Base-by-base conservation (phyloP, 2,888 invertebrate genomes). In the Lithodes maja region DNA sequence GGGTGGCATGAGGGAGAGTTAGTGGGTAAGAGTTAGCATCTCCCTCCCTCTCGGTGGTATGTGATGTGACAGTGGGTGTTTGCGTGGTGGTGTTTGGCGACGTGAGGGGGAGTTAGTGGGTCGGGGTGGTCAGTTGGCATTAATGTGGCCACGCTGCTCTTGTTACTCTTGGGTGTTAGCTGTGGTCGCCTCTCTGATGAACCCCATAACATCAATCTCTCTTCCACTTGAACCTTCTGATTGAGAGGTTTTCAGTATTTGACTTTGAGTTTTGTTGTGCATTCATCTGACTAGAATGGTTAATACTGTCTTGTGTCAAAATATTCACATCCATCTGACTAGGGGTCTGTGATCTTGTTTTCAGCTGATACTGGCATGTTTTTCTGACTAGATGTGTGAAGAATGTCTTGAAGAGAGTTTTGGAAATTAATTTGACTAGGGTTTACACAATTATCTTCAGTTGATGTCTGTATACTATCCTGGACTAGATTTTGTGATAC, bases 61-160 rank as follows among this genome's bases (percentile, higher is more conserved):
- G 1, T 12, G 15, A 15, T 12, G 68, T 7, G 68, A 61, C 68
- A 61, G 68, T 7, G 68, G 7, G 68, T 61, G 15, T 55, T 55
- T 75, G 61, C 74, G 54, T 80, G 33, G 33, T 33, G 33, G 81
- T 81, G 81, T 55, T 54, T 52, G 74, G 74, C 50, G 71, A 69
- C 55, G 50, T 81, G 81, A 55, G 78, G 86, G 68, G 53, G 49
- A 81, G 86, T 86, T 86, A 86, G 86, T 86, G 86, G 71, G 81
- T 74, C 68, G 77, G 86, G 12, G 75, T 54, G 75, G 68, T 86
- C 86, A 86, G 77, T 54, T 75, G 33, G 82, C 15, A 71, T 86
- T 86, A 86, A 77, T 82, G 86, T n/a, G 74, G 75, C 86, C 77
- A 82, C 86, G 77, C 50, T 50, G 77, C 33, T 33, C 33, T 49